These are phyloP conservation scores for Picus viridis DNA, from an alignment of 2,797 vertebrate species.

Conservation along the genomic window DNA sequence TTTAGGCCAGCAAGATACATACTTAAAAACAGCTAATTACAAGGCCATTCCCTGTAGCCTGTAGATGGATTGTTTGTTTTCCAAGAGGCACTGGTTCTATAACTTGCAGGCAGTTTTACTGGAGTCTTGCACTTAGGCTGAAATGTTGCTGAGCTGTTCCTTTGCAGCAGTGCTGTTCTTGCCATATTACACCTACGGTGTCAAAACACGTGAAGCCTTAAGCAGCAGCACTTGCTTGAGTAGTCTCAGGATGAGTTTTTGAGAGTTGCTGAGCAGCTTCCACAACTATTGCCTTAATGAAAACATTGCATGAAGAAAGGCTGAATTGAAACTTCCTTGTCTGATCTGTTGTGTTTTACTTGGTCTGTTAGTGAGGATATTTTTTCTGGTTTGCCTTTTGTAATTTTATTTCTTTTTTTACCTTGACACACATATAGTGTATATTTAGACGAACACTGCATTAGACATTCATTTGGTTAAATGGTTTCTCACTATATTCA, in stretches of 20 bases:
- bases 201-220: not conserved
- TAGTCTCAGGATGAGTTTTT: not conserved
- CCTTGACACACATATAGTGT: not conserved
- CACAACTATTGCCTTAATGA: not conserved
- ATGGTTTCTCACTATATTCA: slow-evolving; percentile 9
- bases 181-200: not conserved
- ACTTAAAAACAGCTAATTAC: not conserved
- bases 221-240: not conserved
- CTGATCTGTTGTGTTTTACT: not conserved
- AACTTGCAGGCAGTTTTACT: not conserved
- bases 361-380: not conserved
- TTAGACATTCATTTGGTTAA: not conserved
- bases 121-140: not conserved
- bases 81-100: not conserved
- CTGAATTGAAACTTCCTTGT: not conserved
- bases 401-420: not conserved
- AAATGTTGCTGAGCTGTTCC: not conserved
- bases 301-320: not conserved
- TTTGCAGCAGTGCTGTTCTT: not conserved
- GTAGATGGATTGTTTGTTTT: not conserved
- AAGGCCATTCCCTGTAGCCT: not conserved
- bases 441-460: slow-evolving; percentile 11
- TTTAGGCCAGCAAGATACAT: not conserved
- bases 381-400: not conserved
- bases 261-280: not conserved